Conservation (phyloP, 2,797 vertebrate genomes). For the Clarias laeviceps region DNA sequence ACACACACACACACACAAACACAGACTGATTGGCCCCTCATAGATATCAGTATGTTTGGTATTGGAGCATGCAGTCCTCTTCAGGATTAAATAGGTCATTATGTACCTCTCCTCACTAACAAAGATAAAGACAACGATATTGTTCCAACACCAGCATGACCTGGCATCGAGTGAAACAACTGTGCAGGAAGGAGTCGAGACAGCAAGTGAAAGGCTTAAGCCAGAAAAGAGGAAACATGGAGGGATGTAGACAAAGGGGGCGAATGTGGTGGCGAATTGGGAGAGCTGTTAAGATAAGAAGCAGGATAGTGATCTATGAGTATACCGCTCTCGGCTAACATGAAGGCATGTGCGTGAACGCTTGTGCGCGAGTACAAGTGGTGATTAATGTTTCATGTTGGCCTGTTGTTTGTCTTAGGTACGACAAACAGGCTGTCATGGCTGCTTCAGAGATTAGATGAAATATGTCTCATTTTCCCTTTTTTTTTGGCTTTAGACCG, state of each 20-base stretch:
- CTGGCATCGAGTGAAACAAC: not conserved
- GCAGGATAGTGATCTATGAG: slow-evolving; percentile 35
- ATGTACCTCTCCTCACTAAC: slow-evolving; percentile 12
- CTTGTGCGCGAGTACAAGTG: not conserved
- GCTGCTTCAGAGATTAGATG: slow-evolving; percentile 13
- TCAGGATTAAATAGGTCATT: slow-evolving; percentile 33
- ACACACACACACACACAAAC: not conserved
- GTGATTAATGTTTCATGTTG: slow-evolving; percentile 34
- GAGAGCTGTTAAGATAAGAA: slow-evolving; percentile 23
- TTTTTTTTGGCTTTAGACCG: not conserved
- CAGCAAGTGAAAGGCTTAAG: slow-evolving; percentile 4
- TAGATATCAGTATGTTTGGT: not conserved
- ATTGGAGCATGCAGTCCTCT: slow-evolving; percentile 6
- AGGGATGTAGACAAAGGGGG: slow-evolving; percentile 37
- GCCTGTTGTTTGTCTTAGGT: slow-evolving; percentile 23
- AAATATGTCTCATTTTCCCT: slow-evolving; percentile 16
- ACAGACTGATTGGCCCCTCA: not conserved
- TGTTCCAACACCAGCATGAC: slow-evolving; percentile 11
- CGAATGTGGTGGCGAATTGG: slow-evolving; percentile 18
- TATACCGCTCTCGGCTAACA: not conserved
- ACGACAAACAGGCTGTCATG: slow-evolving; percentile 33
- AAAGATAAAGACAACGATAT: slow-evolving; percentile 5
- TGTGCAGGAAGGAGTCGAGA: not conserved
- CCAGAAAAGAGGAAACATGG: slow-evolving; percentile 33
- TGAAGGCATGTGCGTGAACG: slow-evolving; percentile 9